These are phyloP conservation scores for Mesorhabditis sp. DNA, from an alignment of 2,888 invertebrate genomes.

Conservation along the genomic window DNA sequence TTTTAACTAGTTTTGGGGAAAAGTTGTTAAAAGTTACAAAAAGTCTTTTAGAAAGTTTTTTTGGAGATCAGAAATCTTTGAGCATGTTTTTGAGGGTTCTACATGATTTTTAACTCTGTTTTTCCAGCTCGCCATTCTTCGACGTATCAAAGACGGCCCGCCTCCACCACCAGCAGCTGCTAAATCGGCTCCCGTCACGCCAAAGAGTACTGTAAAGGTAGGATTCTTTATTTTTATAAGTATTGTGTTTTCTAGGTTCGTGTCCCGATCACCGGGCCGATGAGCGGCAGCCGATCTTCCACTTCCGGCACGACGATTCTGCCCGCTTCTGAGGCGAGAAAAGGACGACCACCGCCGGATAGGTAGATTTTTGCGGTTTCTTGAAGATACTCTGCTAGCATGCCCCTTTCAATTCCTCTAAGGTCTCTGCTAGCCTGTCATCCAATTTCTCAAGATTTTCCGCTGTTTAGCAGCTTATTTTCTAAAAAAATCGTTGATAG, in stretches of 20 bases:
- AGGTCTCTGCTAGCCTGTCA: too few species aligned
- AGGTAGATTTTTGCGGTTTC: background rate
- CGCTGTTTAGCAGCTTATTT: too few species aligned
- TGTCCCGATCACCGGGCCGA: background rate
- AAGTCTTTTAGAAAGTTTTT: background rate
- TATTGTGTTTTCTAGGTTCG: background rate
- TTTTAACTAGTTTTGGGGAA: background rate
- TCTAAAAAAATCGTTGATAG: too few species aligned
- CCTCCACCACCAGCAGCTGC: background rate
- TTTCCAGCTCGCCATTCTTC: constrained; percentile 24
- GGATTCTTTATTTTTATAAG: background rate
- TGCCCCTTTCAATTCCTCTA: background rate
- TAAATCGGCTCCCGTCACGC: background rate
- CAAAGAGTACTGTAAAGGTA: background rate
- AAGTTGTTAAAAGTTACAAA: background rate
- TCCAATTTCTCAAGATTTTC: too few species aligned
- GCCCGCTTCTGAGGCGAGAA: constrained; percentile 11
- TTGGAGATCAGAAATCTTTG: background rate
- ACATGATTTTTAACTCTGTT: background rate
- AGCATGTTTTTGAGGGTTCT: too few species aligned
- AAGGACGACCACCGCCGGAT: constrained; percentile 33
- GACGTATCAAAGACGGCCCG: constrained; percentile 18
- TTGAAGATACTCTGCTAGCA: background rate
- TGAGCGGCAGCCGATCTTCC: constrained; percentile 3
- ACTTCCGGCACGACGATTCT: constrained; percentile 4